Conservation (phyloP, 2,888 invertebrate genomes). For the Cephonodes hylas region DNA sequence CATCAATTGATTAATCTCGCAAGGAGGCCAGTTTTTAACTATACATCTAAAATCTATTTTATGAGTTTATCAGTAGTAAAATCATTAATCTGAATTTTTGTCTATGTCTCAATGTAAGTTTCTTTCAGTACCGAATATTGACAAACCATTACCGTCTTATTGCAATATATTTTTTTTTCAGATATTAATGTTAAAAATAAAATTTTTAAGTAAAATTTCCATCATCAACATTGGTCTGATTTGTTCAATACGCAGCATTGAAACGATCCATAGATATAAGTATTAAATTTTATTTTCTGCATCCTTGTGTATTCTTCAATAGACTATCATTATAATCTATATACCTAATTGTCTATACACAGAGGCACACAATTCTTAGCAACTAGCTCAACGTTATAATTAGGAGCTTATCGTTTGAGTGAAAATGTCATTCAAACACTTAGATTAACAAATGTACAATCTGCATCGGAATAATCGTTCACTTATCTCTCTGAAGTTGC, state of each 20-base stretch:
- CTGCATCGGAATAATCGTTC: constrained; percentile 28
- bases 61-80: constrained; percentile 26
- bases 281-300: neutral
- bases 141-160: neutral
- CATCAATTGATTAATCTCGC: constrained; percentile 47
- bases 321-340: constrained; percentile 32
- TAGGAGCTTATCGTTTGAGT: constrained; percentile 45
- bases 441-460: constrained; percentile 46
- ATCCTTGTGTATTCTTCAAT: constrained; percentile 5
- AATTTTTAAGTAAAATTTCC: constrained; percentile 28
- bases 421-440: constrained; percentile 47
- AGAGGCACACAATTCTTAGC: constrained; percentile 78
- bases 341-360: constrained; percentile 68
- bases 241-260: constrained; percentile 2
- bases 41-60: constrained; percentile 54
- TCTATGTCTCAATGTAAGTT: constrained; percentile 14
- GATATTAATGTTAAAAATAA: neutral
- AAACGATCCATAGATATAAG: neutral
- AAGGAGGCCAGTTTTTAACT: constrained; percentile 64
- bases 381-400: constrained; percentile 46
- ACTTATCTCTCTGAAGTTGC: neutral
- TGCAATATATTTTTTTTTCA: neutral
- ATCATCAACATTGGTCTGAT: constrained; percentile 26
- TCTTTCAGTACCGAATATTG: neutral
- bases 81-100: constrained; percentile 32